Evolutionary conservation across 2,113 vertebrate genomes (phyloP).

Genomic region (Paralichthys olivaceus): DNA sequence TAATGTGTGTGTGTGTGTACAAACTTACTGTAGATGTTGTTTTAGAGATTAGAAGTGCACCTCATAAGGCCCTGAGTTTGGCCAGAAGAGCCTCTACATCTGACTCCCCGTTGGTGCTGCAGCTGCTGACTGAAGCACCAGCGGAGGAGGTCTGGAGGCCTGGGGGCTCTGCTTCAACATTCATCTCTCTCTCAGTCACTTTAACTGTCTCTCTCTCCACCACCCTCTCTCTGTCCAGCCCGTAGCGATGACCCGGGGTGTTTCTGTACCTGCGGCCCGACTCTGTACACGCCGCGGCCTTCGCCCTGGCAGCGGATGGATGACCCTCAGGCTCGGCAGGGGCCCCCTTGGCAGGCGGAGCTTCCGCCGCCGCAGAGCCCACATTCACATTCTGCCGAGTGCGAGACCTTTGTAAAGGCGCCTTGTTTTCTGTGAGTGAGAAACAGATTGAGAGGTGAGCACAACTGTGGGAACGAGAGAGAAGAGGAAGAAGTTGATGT

Average conservation of each 20-base stretch:
- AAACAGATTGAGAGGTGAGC: conserved; percentile 57
- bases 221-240: conserved; percentile 59
- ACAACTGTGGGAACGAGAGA: conserved; percentile 13
- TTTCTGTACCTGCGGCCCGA: conserved; percentile 50
- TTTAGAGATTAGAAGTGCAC: neutral
- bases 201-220: conserved; percentile 67
- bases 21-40: neutral
- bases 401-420: conserved; percentile 87
- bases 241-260: conserved; percentile 26
- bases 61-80: conserved; percentile 90
- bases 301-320: conserved; percentile 71
- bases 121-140: conserved; percentile 35
- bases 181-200: conserved; percentile 42
- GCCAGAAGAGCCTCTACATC: conserved; percentile 95
- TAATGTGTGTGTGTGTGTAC: neutral
- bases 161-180: conserved; percentile 21
- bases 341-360: conserved; percentile 85
- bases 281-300: conserved; percentile 46
- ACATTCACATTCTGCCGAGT: conserved; percentile 86
- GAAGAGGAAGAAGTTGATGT: conserved; percentile 28
- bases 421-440: conserved; percentile 89
- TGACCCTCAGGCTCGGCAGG: conserved; percentile 85
- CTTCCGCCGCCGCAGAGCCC: conserved; percentile 78
- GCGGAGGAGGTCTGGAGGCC: conserved; percentile 31
- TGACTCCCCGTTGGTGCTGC: conserved; percentile 59